phyloP scores from a whole-genome alignment of 1,140 invertebrate species.

The Conus betulinus region DNA sequence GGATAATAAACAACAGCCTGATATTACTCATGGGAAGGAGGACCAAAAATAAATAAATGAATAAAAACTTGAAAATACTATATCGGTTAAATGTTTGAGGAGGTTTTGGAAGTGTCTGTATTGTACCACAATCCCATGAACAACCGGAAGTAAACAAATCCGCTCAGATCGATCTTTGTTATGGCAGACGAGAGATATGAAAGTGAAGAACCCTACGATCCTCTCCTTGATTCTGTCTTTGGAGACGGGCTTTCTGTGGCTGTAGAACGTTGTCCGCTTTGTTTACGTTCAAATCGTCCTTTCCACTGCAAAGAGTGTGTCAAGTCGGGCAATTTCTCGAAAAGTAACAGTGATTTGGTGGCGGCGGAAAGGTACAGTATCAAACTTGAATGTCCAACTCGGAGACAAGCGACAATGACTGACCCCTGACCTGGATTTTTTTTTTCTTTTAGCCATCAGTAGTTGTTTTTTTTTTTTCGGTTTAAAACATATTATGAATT shows the following conservation, averaged over 20 bases:
- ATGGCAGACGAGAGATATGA: conserved; percentile 23
- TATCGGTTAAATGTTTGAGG: no score
- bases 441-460: background rate
- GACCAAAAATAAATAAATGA: no score
- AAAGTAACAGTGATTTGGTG: background rate
- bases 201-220: conserved; percentile 9
- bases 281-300: conserved; percentile 15
- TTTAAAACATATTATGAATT: background rate
- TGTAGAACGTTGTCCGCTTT: conserved; percentile 13
- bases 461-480: background rate
- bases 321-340: conserved; percentile 18
- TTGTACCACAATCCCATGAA: background rate
- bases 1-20: no score
- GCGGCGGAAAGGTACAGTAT: background rate
- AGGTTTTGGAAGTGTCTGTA: no score
- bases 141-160: conserved; percentile 17
- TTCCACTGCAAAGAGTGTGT: conserved; percentile 23
- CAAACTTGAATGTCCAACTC: background rate
- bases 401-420: background rate
- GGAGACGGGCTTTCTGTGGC: conserved; percentile 4
- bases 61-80: no score
- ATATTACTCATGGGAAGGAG: no score
- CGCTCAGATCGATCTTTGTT: background rate
- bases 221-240: background rate
- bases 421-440: background rate